Evolutionary conservation across 2,888 invertebrate species (phyloP).

Genomic region (Drosophila rubida): DNA sequence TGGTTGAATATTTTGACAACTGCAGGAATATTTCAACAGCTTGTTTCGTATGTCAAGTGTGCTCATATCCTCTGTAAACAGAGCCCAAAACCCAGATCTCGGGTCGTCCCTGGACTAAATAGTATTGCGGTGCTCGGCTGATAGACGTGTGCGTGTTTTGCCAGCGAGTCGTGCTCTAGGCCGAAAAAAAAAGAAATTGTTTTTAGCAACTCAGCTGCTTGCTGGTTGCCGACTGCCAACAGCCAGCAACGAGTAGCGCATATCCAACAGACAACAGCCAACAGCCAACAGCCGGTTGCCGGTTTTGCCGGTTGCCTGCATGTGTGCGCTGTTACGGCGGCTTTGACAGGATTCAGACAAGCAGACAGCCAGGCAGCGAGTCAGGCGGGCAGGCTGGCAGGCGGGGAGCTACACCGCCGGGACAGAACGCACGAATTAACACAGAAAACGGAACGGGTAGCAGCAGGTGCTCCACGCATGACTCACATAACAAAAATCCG

Average conservation of each 20-base stretch:
- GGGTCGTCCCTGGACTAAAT: conserved; percentile 34
- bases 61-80: conserved; percentile 65
- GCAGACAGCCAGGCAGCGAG: conserved; percentile 35
- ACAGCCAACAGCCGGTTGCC: conserved; percentile 14
- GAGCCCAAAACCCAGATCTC: conserved; percentile 11
- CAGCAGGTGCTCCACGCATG: conserved; percentile 71
- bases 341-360: conserved; percentile 64
- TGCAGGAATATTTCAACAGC: conserved; percentile 47
- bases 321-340: conserved; percentile 52
- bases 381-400: conserved; percentile 8
- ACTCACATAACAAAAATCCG: conserved; percentile 62
- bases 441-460: conserved; percentile 59
- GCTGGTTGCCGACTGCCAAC: conserved; percentile 12
- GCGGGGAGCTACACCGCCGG: conserved; percentile 38
- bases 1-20: conserved; percentile 55
- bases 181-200: conserved; percentile 36
- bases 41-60: conserved; percentile 69
- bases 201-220: conserved; percentile 50
- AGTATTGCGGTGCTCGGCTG: conserved; percentile 33
- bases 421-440: conserved; percentile 74
- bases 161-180: conserved; percentile 58
- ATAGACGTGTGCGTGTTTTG: conserved; percentile 44
- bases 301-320: conserved; percentile 27
- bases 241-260: neutral
- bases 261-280: neutral